These are phyloP conservation scores for Rhimphoctona megacephalus DNA, from an alignment of 2,888 invertebrate species.

Conservation along the genomic window DNA sequence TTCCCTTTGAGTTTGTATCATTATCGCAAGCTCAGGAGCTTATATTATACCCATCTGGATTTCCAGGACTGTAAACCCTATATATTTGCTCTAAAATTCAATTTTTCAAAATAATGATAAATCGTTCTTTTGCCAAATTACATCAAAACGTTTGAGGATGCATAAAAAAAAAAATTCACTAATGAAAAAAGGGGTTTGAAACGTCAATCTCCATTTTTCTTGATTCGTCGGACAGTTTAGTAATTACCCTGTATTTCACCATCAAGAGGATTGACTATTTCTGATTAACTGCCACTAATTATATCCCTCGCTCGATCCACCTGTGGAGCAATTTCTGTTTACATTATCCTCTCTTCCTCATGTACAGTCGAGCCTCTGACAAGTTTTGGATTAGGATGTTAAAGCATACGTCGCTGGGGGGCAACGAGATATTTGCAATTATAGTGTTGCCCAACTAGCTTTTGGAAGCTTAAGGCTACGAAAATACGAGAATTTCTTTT, in stretches of 20 bases:
- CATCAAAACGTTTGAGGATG: not conserved
- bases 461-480: not conserved
- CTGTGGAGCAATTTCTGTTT: constrained; percentile 10
- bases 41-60: not conserved
- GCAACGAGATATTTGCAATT: not conserved
- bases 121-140: not conserved
- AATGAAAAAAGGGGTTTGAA: too few species aligned
- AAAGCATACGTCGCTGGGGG: not conserved
- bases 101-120: not conserved
- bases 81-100: not conserved
- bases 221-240: not conserved
- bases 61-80: not conserved
- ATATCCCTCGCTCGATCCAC: not conserved
- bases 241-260: not conserved
- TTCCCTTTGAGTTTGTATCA: not conserved
- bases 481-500: not conserved
- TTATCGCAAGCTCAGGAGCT: not conserved
- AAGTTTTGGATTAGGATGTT: not conserved
- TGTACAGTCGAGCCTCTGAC: not conserved
- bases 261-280: constrained; percentile 4
- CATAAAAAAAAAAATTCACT: not conserved
- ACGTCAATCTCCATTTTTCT: not conserved
- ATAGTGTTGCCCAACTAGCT: not conserved
- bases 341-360: not conserved
- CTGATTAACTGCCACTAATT: constrained; percentile 13